These are phyloP conservation scores for Microplitis deprimator DNA, from an alignment of 2,888 invertebrate genomes.

Conservation along the genomic window DNA sequence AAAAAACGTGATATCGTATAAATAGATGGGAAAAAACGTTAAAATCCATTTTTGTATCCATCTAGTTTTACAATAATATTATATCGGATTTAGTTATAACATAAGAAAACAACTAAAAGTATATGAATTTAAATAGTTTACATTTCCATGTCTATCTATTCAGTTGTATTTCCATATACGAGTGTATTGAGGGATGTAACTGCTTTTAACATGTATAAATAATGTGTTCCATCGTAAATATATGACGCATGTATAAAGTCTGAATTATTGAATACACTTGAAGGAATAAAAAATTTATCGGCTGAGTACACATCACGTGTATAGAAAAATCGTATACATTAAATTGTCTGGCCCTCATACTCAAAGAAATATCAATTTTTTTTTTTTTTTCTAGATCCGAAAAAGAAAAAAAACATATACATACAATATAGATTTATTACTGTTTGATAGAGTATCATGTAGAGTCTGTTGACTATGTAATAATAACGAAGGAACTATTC, in stretches of 20 bases:
- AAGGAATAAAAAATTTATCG: conserved; percentile 38
- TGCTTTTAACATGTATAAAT: conserved; percentile 14
- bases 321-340: neutral
- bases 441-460: conserved; percentile 12
- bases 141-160: no score
- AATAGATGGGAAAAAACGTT: no score
- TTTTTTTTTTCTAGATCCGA: neutral
- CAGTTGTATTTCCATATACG: no score
- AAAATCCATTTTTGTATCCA: no score
- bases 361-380: neutral
- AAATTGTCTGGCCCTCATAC: conserved; percentile 1
- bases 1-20: no score
- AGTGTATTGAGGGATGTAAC: conserved; percentile 5
- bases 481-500: conserved; percentile 19
- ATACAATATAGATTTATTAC: neutral
- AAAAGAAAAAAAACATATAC: neutral
- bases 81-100: no score
- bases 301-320: conserved; percentile 5
- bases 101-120: no score
- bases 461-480: conserved; percentile 16
- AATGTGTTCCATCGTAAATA: neutral
- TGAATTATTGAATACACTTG: conserved; percentile 38
- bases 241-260: neutral
- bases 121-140: no score
- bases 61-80: no score